Evolutionary conservation across 2,113 vertebrate genomes (phyloP).

Genomic region (Cyphomyrus discorhynchus): DNA sequence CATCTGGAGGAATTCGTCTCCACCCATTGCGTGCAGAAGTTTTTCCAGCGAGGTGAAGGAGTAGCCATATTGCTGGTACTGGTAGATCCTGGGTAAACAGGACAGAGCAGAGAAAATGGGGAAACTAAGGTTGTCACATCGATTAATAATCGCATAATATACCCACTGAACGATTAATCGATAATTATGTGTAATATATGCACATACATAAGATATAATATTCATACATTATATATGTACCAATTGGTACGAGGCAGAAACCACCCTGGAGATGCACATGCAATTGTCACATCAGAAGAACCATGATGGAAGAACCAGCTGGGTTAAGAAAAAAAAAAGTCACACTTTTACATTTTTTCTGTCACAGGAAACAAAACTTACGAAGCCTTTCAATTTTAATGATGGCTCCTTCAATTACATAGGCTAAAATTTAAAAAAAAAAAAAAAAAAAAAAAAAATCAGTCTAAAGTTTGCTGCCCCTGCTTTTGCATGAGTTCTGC

Average conservation of each 20-base stretch:
- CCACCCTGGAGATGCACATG: no score
- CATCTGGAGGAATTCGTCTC: constrained; percentile 58
- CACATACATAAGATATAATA: background rate
- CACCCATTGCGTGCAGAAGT: constrained; percentile 79
- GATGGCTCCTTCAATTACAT: background rate
- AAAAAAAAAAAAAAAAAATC: no score
- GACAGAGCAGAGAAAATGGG: background rate
- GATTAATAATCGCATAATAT: background rate
- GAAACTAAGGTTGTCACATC: background rate
- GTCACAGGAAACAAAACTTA: background rate
- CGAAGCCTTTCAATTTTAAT: background rate
- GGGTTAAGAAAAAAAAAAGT: no score
- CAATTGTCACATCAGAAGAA: no score
- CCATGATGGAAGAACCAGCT: no score
- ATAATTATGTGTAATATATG: background rate
- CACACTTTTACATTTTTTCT: no score
- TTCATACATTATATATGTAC: no score
- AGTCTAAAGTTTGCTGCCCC: no score
- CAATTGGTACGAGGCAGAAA: no score
- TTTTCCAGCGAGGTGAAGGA: constrained; percentile 79
- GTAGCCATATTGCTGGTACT: constrained; percentile 83
- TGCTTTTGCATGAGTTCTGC: no score
- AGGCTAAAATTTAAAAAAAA: no score
- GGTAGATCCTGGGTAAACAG: constrained; percentile 73
- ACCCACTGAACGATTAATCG: background rate